Conservation (phyloP, 1,140 invertebrate species). For the Gryllus bimaculatus region DNA sequence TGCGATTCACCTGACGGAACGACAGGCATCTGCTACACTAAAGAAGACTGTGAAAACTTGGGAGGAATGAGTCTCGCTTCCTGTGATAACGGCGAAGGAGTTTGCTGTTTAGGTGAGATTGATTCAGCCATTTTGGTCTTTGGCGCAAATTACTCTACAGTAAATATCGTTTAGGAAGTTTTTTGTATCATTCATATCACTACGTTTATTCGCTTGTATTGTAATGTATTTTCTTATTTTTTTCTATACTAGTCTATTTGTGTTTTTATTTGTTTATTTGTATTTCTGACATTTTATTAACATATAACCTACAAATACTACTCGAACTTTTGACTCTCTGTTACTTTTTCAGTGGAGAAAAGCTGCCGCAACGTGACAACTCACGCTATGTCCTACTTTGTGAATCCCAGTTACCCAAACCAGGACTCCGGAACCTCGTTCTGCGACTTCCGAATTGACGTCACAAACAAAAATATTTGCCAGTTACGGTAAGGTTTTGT, state of each 20-base stretch:
- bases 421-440: slow-evolving; percentile 22
- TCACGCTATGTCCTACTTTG: slow-evolving; percentile 24
- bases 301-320: neutral
- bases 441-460: slow-evolving; percentile 25
- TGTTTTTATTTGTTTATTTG: too few species aligned
- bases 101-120: slow-evolving; percentile 9
- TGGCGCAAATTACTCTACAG: neutral
- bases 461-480: slow-evolving; percentile 24
- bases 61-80: neutral
- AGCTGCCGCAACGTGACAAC: slow-evolving; percentile 25
- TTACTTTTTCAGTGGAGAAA: slow-evolving; percentile 24
- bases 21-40: slow-evolving; percentile 6
- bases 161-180: neutral
- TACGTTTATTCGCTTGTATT: neutral
- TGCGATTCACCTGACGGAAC: slow-evolving; percentile 7
- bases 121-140: neutral
- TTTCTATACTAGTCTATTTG: too few species aligned
- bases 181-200: neutral
- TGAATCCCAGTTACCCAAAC: slow-evolving; percentile 24
- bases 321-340: neutral
- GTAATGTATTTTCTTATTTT: neutral
- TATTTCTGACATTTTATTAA: too few species aligned
- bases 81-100: slow-evolving; percentile 2
- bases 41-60: neutral
- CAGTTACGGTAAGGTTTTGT: slow-evolving; percentile 21